Evolutionary conservation across 2,888 invertebrate species (phyloP), one percentile per base, ranked within the genome.

Genomic region (Pseudococcus jackbeardsleyi): DNA sequence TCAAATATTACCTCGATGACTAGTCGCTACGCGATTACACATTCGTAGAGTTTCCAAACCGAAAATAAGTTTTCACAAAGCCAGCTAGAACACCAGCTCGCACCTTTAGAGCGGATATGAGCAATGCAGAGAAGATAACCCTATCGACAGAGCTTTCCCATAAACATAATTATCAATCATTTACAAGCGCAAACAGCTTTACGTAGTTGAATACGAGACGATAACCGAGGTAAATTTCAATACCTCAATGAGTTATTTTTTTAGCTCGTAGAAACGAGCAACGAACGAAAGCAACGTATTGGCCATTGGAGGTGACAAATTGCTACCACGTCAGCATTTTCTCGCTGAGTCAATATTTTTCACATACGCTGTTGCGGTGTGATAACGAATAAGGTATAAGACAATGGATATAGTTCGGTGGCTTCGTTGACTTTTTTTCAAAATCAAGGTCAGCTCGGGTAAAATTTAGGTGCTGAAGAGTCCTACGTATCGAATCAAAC

Each of bases 161-260:
- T 46, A 82, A 82, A 82, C 42, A 82, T 19, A 82, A 46, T 82
- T 82, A 82, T 82, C 46, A 46, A 46, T 42, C 46, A 19, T 46
- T 82, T 19, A 19, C 19, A 46, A 11, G 46, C 6, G 68, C 72
- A 64, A 22, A 64, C 64, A 22, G 22, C 19, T n/a, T 59, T 19
- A 59, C 15, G n/a, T 59, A 59, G 59, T 59, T n/a, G n/a, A 59
- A 59, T 68, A 68, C 22, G 42, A 1, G 42, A 42, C 42, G 46
- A n/a, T 46, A 33, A 19, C 11, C 5, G 79, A 46, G 46, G 46
- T 82, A 46, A 82, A 82, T 42, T 42, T 46, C 42, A 12, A 82
- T 82, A 82, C n/a, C n/a, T 46, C 8, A 11, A 46, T 22, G 79
- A 46, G 79, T 82, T n/a, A 46, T 82, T 82, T 79, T 82, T 64